Conservation (phyloP, 2,888 invertebrate species). For the Drosophila longiperda region DNA sequence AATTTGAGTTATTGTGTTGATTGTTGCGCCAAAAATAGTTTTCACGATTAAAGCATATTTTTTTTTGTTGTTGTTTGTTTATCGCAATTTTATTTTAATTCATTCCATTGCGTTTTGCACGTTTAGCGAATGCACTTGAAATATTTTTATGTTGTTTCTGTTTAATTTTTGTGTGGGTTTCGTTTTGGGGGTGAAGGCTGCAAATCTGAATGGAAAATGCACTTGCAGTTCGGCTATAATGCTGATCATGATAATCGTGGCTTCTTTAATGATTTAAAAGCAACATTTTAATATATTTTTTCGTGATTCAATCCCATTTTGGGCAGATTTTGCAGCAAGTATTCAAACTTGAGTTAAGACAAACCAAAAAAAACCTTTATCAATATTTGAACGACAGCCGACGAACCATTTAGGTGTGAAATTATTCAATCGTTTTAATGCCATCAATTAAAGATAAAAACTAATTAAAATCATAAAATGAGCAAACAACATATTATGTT, state of each 20-base stretch:
- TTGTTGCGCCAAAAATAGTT: slow-evolving; percentile 36
- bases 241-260: slow-evolving; percentile 43
- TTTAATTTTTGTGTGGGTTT: slow-evolving; percentile 20
- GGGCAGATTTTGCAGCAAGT: slow-evolving; percentile 4
- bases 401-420: slow-evolving; percentile 5
- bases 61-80: slow-evolving; percentile 1
- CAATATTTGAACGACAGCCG: not conserved
- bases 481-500: not conserved
- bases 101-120: slow-evolving; percentile 49
- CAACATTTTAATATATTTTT: slow-evolving; percentile 20
- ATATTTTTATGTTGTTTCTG: slow-evolving; percentile 11
- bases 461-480: slow-evolving; percentile 14
- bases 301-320: slow-evolving; percentile 14
- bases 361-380: not conserved
- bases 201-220: slow-evolving; percentile 36
- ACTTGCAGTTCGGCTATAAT: slow-evolving; percentile 7
- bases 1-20: slow-evolving; percentile 11
- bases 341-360: not conserved
- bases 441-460: slow-evolving; percentile 23
- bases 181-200: slow-evolving; percentile 26
- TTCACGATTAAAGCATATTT: slow-evolving; percentile 28
- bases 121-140: slow-evolving; percentile 53
- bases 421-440: slow-evolving; percentile 21
- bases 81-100: slow-evolving; percentile 15
- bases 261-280: slow-evolving; percentile 31